These are phyloP conservation scores for Poliocrania exsul DNA, from an alignment of 2,797 vertebrate species.

Conservation along the genomic window DNA sequence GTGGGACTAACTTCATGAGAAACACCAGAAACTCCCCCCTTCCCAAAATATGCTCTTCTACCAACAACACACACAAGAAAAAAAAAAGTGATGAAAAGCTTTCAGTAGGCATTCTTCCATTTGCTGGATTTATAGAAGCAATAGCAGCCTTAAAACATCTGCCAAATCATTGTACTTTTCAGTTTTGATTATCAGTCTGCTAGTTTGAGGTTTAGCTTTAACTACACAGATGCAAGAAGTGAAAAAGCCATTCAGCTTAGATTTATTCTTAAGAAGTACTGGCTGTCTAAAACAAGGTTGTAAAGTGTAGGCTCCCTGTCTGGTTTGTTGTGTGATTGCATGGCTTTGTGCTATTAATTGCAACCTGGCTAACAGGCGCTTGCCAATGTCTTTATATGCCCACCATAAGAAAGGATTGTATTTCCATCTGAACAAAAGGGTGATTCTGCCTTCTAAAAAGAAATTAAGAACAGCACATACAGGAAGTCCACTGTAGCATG, in stretches of 20 bases:
- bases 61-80: neutral
- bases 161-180: conserved; percentile 57
- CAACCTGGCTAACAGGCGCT: conserved; percentile 72
- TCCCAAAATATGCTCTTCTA: neutral
- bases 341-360: conserved; percentile 66
- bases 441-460: neutral
- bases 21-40: neutral
- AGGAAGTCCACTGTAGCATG: neutral
- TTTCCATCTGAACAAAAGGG: conserved; percentile 51
- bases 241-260: conserved; percentile 54
- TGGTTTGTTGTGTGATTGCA: conserved; percentile 50
- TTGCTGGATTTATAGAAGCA: conserved; percentile 50
- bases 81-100: neutral
- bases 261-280: conserved; percentile 65
- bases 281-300: conserved; percentile 64
- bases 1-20: neutral
- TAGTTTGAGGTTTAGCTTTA: conserved; percentile 55
- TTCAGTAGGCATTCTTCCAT: conserved; percentile 7
- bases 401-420: conserved; percentile 42
- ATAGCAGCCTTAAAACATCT: conserved; percentile 55
- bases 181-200: conserved; percentile 63
- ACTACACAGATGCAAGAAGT: conserved; percentile 58
- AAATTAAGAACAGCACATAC: neutral
- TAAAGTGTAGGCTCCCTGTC: conserved; percentile 65
- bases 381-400: conserved; percentile 54